Evolutionary conservation across 2,888 invertebrate genomes (phyloP).

Genomic region (Chrysotoxum bicinctum): DNA sequence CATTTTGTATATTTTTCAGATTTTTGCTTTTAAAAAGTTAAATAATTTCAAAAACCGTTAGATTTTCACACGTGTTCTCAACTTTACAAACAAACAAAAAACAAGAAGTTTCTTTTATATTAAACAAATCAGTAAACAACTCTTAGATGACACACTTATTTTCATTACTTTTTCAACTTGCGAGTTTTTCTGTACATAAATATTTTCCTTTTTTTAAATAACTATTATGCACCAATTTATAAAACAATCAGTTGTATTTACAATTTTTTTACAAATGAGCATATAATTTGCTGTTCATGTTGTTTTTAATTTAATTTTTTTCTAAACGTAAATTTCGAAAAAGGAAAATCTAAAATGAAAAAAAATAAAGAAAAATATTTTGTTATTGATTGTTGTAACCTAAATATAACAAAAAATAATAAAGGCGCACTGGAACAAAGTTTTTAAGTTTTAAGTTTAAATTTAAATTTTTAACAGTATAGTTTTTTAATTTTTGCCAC

Average conservation of each 20-base stretch:
- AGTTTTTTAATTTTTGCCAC: constrained; percentile 48
- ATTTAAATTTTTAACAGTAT: background rate
- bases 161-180: constrained; percentile 20
- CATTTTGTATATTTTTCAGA: constrained; percentile 76
- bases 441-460: background rate
- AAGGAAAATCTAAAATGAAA: constrained; percentile 70
- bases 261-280: constrained; percentile 60
- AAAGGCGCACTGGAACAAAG: background rate
- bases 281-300: constrained; percentile 38
- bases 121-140: constrained; percentile 33
- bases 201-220: constrained; percentile 38
- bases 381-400: constrained; percentile 26
- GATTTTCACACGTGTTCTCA: constrained; percentile 46
- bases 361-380: constrained; percentile 34
- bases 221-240: constrained; percentile 60
- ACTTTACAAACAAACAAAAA: constrained; percentile 33
- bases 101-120: constrained; percentile 17
- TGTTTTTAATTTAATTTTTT: constrained; percentile 12
- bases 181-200: constrained; percentile 29
- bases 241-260: constrained; percentile 4
- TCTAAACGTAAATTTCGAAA: constrained; percentile 63
- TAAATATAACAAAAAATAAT: background rate
- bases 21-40: constrained; percentile 9
- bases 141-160: constrained; percentile 50
- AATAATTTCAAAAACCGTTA: constrained; percentile 47